Conservation (phyloP, 2,113 vertebrate genomes). For the Pholis gunnellus region DNA sequence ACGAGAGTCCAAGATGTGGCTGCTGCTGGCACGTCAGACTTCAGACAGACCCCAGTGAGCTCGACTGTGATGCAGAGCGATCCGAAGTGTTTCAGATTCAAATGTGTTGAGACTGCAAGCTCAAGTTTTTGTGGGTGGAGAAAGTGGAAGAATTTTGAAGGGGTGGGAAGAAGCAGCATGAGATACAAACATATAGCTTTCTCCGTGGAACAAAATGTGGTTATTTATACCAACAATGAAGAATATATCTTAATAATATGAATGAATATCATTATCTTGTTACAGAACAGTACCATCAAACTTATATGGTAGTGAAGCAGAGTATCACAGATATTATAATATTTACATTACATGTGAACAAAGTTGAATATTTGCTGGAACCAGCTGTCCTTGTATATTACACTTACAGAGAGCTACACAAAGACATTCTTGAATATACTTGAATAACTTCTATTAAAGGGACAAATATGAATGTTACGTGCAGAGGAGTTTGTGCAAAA, state of each 20-base stretch:
- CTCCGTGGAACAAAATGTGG: background rate
- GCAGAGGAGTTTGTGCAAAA: background rate
- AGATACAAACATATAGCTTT: constrained; percentile 2
- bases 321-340: background rate
- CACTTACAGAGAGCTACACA: background rate
- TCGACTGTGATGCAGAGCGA: constrained; percentile 17
- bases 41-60: constrained; percentile 31
- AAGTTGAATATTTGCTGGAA: background rate
- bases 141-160: constrained; percentile 27
- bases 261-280: background rate
- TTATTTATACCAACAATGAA: background rate
- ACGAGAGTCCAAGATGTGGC: constrained; percentile 38
- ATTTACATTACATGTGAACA: constrained; percentile 18
- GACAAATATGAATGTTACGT: background rate
- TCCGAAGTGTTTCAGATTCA: constrained; percentile 42
- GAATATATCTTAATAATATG: background rate
- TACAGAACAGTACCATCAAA: background rate
- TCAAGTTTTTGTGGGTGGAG: constrained; percentile 78
- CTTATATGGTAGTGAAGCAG: background rate
- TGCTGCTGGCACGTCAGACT: constrained; percentile 36
- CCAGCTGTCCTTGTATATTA: background rate
- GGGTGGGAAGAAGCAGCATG: constrained; percentile 49
- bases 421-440: background rate
- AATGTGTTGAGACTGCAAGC: constrained; percentile 48
- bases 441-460: background rate